Evolutionary conservation across 1,140 invertebrate genomes (phyloP).

Genomic region (Psix sp.): DNA sequence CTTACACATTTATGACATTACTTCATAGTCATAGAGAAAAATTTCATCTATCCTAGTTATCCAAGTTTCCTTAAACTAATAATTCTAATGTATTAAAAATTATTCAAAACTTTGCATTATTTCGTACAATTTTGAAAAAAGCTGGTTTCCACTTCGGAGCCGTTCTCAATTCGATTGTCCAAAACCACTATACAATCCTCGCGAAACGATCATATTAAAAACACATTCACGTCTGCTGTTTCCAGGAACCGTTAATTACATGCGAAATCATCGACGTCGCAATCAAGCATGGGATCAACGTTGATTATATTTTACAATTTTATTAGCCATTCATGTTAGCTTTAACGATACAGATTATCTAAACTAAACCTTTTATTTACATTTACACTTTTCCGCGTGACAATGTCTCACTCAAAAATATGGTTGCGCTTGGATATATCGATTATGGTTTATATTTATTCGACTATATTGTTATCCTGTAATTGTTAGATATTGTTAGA

Average conservation of each 20-base stretch:
- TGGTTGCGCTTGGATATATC: slow-evolving; percentile 18
- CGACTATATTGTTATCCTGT: slow-evolving; percentile 33
- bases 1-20: slow-evolving; percentile 57
- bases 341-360: slow-evolving; percentile 12
- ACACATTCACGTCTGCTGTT: slow-evolving; percentile 13
- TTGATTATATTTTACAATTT: slow-evolving; percentile 16
- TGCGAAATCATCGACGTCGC: slow-evolving; percentile 16
- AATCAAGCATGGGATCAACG: slow-evolving; percentile 16
- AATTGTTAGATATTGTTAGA: slow-evolving; percentile 15
- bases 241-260: slow-evolving; percentile 34
- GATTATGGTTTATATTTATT: slow-evolving; percentile 18
- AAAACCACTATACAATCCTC: slow-evolving; percentile 21
- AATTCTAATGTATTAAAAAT: slow-evolving; percentile 25
- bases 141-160: no score
- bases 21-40: slow-evolving; percentile 29
- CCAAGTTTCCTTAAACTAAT: slow-evolving; percentile 9
- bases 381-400: slow-evolving; percentile 29
- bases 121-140: slow-evolving; percentile 28
- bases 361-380: slow-evolving; percentile 12
- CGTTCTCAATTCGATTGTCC: no score
- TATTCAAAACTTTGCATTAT: slow-evolving; percentile 27
- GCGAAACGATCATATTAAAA: slow-evolving; percentile 13
- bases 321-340: neutral
- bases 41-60: slow-evolving; percentile 13
- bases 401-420: slow-evolving; percentile 33